A percentile compares a stretch with the other conserved stretches of the same genome.
Evolutionary conservation across 2,888 invertebrate genomes (phyloP).

Genomic region (Lobophora halterata): DNA sequence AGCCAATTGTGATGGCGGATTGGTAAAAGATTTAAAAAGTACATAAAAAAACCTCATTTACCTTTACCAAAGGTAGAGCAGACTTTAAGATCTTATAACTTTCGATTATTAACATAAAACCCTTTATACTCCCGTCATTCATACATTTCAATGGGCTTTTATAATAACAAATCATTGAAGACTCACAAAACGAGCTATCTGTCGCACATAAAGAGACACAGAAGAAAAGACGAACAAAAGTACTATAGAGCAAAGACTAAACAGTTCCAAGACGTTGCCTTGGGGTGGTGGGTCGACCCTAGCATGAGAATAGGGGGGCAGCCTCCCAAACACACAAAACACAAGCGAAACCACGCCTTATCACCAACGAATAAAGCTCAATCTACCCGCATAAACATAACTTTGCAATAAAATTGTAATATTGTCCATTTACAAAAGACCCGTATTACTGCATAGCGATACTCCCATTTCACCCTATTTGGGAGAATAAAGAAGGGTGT

Average conservation of each 20-base stretch:
- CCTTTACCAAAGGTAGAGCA: no score
- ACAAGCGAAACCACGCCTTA: constrained; percentile 39
- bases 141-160: no score
- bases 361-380: not conserved
- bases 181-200: no score
- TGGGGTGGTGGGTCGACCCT: constrained; percentile 35
- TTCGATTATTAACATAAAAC: no score
- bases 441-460: constrained; percentile 51
- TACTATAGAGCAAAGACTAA: constrained; percentile 68
- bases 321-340: constrained; percentile 25
- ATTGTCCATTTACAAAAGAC: constrained; percentile 56
- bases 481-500: constrained; percentile 26
- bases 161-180: no score
- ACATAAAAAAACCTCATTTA: no score
- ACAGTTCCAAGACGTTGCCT: constrained; percentile 72
- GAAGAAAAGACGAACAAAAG: constrained; percentile 71
- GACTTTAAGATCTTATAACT: no score
- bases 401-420: constrained; percentile 4
- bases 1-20: no score
- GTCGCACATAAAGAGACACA: no score
- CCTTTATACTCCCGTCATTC: no score
- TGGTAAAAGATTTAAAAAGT: no score
- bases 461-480: constrained; percentile 33
- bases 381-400: not conserved
- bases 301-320: constrained; percentile 38